Base-by-base conservation (phyloP, 2,888 invertebrate genomes). In the Metopia argyrocephala region DNA sequence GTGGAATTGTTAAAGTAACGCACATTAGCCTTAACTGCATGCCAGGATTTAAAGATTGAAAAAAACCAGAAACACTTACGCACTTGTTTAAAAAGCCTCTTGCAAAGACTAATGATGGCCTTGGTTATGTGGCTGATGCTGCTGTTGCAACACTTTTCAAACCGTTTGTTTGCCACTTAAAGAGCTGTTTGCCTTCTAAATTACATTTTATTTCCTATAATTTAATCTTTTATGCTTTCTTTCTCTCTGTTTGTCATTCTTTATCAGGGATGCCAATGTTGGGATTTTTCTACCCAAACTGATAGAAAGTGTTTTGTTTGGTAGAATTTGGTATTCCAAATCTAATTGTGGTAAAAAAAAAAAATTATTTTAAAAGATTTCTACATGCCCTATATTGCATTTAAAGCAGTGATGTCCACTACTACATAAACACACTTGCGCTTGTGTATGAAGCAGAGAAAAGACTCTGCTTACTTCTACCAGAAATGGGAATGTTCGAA, bases 61-160 rank as follows among this genome's bases (percentile, higher is more conserved):
- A 56, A 50, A 21, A 64, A 27, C 20, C 20, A 7, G 25, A 27
- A 27, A 12, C n/a, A 1, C 20, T 48, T 23, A 73, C 73, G 79
- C 83, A 82, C 70, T 82, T 81, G 79, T 68, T 79, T 56, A 61
- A n/a, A n/a, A n/a, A n/a, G n/a, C 57, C 59, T 65, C 23, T 59
- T 65, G 57, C 59, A 54, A n/a, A 28, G 20, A 65, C 45, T 54
- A 23, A 54, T 65, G 45, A 48, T 45, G 23, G 15, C 38, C 38
- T 12, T 38, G 15, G 12, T 12, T 38, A 21, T 70, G 48, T 46
- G 48, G 45, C 21, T 64, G 48, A 27, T 74, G 18, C 12, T 9
- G 45, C 52, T 48, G 28, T 31, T 65, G 45, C 57, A n/a, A 64
- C 27, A 45, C 31, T 25, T 61, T 50, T 15, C 25, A 48, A 56